Conservation (phyloP, 2,113 vertebrate species). For the Blennius ocellaris region DNA sequence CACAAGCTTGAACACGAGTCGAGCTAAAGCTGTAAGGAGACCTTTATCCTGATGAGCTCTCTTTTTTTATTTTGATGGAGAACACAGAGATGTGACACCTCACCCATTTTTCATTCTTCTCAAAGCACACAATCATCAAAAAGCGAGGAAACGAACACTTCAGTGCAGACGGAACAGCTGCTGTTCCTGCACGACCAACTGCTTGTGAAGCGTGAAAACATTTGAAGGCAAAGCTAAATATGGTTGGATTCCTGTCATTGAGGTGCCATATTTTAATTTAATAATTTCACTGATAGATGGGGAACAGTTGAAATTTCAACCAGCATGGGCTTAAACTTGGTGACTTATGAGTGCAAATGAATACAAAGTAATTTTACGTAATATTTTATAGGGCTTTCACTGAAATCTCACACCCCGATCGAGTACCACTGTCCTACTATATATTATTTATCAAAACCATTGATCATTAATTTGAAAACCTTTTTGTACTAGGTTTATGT, state of each 20-base stretch:
- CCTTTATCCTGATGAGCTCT: background rate
- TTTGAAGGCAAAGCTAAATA: background rate
- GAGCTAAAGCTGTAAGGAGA: background rate
- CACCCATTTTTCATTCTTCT: background rate
- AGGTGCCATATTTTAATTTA: background rate
- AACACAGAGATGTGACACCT: background rate
- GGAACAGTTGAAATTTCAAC: no score
- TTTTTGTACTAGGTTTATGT: no score
- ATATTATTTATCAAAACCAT: no score
- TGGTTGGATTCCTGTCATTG: background rate
- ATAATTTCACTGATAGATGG: no score
- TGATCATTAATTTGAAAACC: no score
- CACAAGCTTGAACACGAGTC: background rate
- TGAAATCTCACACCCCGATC: no score
- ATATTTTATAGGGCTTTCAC: no score
- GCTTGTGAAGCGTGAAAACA: background rate
- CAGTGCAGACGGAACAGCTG: background rate
- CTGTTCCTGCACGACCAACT: slow-evolving; percentile 3
- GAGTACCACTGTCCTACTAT: no score
- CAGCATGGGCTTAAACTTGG: no score
- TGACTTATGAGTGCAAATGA: no score
- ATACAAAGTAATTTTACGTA: no score
- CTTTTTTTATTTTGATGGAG: background rate
- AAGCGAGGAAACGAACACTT: background rate
- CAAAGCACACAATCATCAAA: background rate